Base-by-base conservation (phyloP, 2,113 vertebrate genomes). In the Anseranas semipalmata region DNA sequence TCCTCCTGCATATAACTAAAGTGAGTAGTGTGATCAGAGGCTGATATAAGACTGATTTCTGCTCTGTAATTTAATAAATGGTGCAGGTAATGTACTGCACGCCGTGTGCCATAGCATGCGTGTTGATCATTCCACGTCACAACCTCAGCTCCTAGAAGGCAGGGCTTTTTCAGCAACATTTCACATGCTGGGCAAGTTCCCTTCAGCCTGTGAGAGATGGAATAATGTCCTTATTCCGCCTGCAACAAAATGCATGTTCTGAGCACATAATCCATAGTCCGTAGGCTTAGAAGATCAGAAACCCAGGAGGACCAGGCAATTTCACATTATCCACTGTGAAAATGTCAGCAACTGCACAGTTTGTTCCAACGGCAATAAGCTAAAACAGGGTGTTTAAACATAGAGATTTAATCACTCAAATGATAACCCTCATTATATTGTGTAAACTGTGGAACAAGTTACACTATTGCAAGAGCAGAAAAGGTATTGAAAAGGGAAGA, bases 41-140 rank as follows among this genome's bases (percentile, higher is more conserved):
- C 73, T 91, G 68, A 84, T 95, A 95, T 12, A 15, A 91, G 91
- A 46, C n/a, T 53, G 59, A 78, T 78, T 94, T 95, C 76, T 12
- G 4, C 84, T 72, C 28, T 71, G 46, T 78, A 85, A 84, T 89
- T 92, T 81, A 81, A 89, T 77, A 81, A 1, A 18, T 16, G 60
- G 70, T 81, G 62, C 76, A 92, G 92, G 88, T 93, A 91, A 90
- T 79, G 66, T 76, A 53, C 50, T 82, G 74, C 58, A 85, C 50
- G 39, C 60, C 33, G 50, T 73, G 73, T 78, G 77, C 73, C 73
- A 82, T 37, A 86, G 70, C 48, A 72, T 19, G 35, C 32, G 10
- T 85, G 73, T 48, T 62, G 58, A 78, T 92, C 37, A 60, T 93
- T 90, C 60, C 76, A 66, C 6, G 13, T 13, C 70, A 75, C 65